Conservation (phyloP, 2,113 vertebrate species). For the Chaetodon trifascialis region DNA sequence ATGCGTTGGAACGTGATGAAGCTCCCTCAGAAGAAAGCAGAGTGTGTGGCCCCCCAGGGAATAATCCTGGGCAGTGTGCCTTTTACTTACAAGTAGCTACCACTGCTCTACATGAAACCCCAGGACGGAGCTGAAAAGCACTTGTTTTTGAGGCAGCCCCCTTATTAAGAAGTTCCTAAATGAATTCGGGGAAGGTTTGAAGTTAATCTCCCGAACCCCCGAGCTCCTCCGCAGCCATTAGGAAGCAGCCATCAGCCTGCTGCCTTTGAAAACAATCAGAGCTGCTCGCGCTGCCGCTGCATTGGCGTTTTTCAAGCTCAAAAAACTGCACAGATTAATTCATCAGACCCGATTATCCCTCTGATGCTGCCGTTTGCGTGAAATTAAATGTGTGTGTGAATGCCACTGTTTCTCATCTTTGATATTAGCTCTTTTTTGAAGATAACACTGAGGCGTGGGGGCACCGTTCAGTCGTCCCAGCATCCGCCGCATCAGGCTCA, state of each 20-base stretch:
- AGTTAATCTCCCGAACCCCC: conserved; percentile 66
- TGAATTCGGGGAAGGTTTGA: conserved; percentile 55
- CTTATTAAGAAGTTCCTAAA: conserved; percentile 53
- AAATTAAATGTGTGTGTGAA: conserved; percentile 46
- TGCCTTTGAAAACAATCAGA: conserved; percentile 68
- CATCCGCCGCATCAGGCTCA: conserved; percentile 31
- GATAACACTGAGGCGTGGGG: conserved; percentile 54
- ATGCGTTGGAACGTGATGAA: conserved; percentile 28
- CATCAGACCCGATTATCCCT: conserved; percentile 54
- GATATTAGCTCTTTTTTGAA: conserved; percentile 54
- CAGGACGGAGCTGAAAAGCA: conserved; percentile 26
- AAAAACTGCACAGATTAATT: conserved; percentile 60
- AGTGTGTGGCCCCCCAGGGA: conserved; percentile 16
- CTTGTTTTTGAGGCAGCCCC: conserved; percentile 24
- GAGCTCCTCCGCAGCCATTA: conserved; percentile 57
- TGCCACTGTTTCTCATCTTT: conserved; percentile 35
- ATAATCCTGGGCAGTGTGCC: conserved; percentile 25
- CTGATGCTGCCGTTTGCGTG: conserved; percentile 42
- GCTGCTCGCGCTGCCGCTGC: conserved; percentile 45
- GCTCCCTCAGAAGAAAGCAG: conserved; percentile 2
- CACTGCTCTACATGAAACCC: conserved; percentile 10
- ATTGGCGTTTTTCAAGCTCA: conserved; percentile 34
- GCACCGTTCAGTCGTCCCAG: conserved; percentile 37
- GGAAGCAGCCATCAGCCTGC: conserved; percentile 51
- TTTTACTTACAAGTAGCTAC: conserved; percentile 23